Evolutionary conservation across 2,113 vertebrate species (phyloP).

Genomic region (Marmota flaviventris): DNA sequence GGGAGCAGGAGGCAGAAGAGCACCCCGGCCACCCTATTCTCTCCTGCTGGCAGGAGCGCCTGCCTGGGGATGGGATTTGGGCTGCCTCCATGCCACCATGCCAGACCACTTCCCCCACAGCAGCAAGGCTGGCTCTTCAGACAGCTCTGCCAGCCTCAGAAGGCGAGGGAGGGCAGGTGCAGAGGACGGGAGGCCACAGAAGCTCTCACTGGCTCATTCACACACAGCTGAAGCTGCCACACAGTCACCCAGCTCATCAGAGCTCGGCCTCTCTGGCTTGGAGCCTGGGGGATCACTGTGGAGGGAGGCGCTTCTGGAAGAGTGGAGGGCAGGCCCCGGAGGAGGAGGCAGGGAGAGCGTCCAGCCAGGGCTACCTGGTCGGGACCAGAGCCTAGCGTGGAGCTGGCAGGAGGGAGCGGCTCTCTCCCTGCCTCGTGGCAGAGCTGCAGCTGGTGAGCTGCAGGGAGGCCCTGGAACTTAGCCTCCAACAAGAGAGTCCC

Average conservation of each 20-base stretch:
- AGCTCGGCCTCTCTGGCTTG: rapidly evolving
- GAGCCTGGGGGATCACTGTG: neutral
- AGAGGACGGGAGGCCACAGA: neutral
- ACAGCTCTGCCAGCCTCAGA: rapidly evolving
- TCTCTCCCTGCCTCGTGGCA: neutral
- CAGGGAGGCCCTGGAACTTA: neutral
- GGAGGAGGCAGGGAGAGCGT: neutral
- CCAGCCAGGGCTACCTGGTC: rapidly evolving
- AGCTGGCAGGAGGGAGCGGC: neutral
- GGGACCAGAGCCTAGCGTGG: no score
- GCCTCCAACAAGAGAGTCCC: neutral
- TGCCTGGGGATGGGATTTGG: rapidly evolving
- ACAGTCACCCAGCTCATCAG: neutral
- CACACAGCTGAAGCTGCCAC: rapidly evolving
- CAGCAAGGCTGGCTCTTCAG: rapidly evolving
- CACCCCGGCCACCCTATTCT: rapidly evolving
- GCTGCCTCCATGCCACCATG: rapidly evolving
- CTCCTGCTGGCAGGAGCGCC: rapidly evolving
- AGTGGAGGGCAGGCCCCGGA: neutral
- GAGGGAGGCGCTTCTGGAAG: no score
- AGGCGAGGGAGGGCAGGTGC: rapidly evolving
- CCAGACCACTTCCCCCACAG: rapidly evolving
- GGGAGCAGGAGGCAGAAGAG: rapidly evolving
- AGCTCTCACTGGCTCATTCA: rapidly evolving
- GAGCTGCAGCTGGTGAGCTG: neutral